Conservation (phyloP, 64 coral and sea anemone genomes). For the Actinia equina region DNA sequence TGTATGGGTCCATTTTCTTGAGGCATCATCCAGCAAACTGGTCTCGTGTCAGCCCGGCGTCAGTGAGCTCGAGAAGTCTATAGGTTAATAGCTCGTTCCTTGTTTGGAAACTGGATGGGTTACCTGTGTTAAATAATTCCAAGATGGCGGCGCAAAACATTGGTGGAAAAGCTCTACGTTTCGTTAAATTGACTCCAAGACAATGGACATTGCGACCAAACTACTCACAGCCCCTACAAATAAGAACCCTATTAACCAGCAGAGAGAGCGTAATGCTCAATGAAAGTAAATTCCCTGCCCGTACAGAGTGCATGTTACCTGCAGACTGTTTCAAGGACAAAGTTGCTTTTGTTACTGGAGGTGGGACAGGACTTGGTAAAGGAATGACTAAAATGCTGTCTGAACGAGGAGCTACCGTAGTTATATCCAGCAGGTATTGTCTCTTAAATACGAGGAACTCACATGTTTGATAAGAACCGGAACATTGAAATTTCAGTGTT, state of each 20-base stretch:
- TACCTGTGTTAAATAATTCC: slow-evolving; percentile 10
- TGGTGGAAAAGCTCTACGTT: background rate
- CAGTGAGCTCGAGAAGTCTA: no score
- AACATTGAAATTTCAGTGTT: background rate
- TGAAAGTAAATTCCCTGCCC: slow-evolving; percentile 64
- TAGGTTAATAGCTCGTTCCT: no score
- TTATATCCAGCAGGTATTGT: slow-evolving; percentile 90
- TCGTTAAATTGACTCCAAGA: background rate
- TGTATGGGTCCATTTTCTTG: slow-evolving; percentile 48
- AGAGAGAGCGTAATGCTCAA: background rate
- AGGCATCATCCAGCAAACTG: background rate
- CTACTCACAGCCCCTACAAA: background rate
- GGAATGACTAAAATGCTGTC: slow-evolving; percentile 93
- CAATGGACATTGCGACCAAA: background rate
- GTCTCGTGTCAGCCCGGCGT: no score
- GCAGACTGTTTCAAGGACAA: slow-evolving; percentile 77
- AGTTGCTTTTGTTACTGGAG: slow-evolving; percentile 87
- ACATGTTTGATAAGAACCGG: background rate
- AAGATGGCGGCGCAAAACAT: slow-evolving; percentile 43
- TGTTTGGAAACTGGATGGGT: background rate
- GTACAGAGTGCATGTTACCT: slow-evolving; percentile 80
- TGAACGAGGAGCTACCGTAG: slow-evolving; percentile 79
- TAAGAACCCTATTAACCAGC: slow-evolving; percentile 26
- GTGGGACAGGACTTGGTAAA: slow-evolving; percentile 91
- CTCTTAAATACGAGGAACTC: background rate